Base-by-base conservation (phyloP, 2,888 invertebrate species). In the Drosophila flavopinicola region DNA sequence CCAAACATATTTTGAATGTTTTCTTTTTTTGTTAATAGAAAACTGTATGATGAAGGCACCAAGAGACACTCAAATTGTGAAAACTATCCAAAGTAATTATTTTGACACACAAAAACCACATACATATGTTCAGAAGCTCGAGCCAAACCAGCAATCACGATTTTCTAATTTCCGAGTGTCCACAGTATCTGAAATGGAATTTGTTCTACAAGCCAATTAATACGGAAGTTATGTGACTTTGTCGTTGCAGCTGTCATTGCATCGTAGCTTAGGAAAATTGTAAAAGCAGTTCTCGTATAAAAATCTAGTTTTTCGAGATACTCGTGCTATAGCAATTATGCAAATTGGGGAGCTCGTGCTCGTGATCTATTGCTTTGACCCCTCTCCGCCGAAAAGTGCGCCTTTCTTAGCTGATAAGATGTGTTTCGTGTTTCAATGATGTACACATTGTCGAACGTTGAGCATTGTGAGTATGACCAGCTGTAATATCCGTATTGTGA, bases 291-390 rank as follows among this genome's bases (percentile, higher is more conserved):
- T 35, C 9, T 3, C 6, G 9, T 13, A 3, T 17, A 10, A 13
- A 49, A 47, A 48, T 53, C 53, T 6, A 38, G 64, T 33, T 61
- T 49, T 51, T 64, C 49, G 30, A 9, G 39, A 38, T 58, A 33
- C 32, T 29, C 7, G 20, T 27, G 10, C 32, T 33, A 42, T 20
- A 27, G 32, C 51, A 47, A 23, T 49, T 44, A 51, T 48, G 38
- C 6, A 17, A 47, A 59, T 35, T 44, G 17, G 24, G 47, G 44
- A 42, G 38, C 42, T n/a, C n/a, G n/a, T n/a, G 24, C 38, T 59
- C 33, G 35, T 27, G n/a, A 23, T 17, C 57, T 10, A 30, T 13
- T 45, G 13, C 17, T 32, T 47, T 67, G 67, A 67, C 68, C 66
- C 42, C 39, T 48, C 37, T 30, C 38, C 32, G 41, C 29, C 33